phyloP scores from a whole-genome alignment of 2,797 vertebrate genomes.

The Rousettus madagascariensis region DNA sequence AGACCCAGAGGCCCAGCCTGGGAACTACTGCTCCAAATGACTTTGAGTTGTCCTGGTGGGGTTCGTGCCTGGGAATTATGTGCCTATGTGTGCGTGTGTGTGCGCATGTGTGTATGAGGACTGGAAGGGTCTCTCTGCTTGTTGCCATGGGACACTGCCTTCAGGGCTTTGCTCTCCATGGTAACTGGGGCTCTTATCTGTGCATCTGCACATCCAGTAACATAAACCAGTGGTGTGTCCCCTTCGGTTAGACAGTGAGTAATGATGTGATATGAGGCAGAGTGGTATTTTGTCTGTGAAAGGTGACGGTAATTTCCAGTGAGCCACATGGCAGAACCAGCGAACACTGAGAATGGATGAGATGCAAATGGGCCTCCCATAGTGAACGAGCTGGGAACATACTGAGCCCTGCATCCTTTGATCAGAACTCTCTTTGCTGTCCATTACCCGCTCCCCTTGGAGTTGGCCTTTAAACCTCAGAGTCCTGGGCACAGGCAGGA shows the following conservation, averaged over 20 bases:
- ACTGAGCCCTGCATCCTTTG: not conserved
- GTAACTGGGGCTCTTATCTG: not conserved
- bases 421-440: not conserved
- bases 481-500: not conserved
- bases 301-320: not conserved
- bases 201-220: not conserved
- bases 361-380: not conserved
- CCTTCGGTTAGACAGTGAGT: not conserved
- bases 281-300: not conserved
- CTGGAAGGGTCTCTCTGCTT: not conserved
- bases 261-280: not conserved
- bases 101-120: not conserved
- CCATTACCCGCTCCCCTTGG: accelerated
- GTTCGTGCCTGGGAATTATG: not conserved
- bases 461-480: not conserved
- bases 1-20: not conserved
- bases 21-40: not conserved
- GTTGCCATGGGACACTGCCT: not conserved
- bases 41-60: not conserved
- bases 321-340: not conserved
- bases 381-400: not conserved
- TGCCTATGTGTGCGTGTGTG: not conserved
- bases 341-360: not conserved
- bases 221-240: not conserved
- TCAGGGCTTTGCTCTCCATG: not conserved